Evolutionary conservation across 2,888 invertebrate genomes (phyloP), one percentile per base, ranked within the genome.

Genomic region (Allophyes oxyacanthae): DNA sequence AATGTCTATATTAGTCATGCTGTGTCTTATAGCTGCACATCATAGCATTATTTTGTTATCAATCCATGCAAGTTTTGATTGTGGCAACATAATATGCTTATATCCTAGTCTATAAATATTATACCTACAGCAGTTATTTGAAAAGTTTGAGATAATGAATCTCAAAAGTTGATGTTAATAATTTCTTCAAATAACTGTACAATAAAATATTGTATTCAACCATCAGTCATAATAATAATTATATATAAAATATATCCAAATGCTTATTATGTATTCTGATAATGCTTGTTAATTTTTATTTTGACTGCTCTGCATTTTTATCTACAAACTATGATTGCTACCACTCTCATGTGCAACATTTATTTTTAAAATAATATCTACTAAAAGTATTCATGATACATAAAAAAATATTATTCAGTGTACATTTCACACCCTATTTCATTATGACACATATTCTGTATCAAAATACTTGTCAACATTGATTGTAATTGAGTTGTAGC

Each of bases 221-320:
- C 58, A 20, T 60, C 46, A 57, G 57, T 13, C n/a, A 5, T 64
- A 40, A 34, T 32, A 60, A 56, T 50, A 30, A n/a, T 57, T 66
- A 49, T 44, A 48, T 54, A 60, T 37, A 56, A 61, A 61, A 46
- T 54, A 62, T 51, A 45, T 64, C 57, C 28, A 61, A 59, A 61
- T 66, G 75, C 73, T 77, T n/a, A n/a, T 64, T 66, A 49, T 67
- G 50, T 77, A 60, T 61, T 71, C 56, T 67, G 60, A 67, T 70
- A 64, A 82, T 76, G 83, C 84, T 84, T 86, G 79, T 81, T 80
- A 65, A 77, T 74, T 83, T 81, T 78, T 74, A 72, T 75, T 88
- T 88, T 83, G 73, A 84, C 86, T 81, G 89, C 92, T 92, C 91
- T 92, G 92, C 92, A 92, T 92, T 92, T 91, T 90, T 90, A 86